These are phyloP conservation scores for Platyrinchus mystaceus DNA, from an alignment of 2,797 vertebrate species.

Conservation along the genomic window DNA sequence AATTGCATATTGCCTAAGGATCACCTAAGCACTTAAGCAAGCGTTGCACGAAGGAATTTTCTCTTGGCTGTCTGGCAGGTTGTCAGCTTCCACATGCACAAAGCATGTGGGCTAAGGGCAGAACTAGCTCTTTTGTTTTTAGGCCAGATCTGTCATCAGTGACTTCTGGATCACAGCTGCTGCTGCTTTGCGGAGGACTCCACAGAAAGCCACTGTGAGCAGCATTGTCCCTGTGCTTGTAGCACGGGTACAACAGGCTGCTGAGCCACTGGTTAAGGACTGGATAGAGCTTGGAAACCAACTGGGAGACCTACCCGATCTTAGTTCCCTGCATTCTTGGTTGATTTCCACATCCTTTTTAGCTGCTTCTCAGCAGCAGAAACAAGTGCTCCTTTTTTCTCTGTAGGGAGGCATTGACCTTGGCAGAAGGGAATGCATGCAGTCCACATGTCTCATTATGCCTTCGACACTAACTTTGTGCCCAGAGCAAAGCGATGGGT, in stretches of 20 bases:
- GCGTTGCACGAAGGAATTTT: slow-evolving; percentile 19
- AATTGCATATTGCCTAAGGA: slow-evolving; percentile 10
- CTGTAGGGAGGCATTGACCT: slow-evolving; percentile 17
- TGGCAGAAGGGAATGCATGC: not conserved
- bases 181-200: not conserved
- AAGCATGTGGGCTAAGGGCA: not conserved
- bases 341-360: slow-evolving; percentile 11
- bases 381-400: slow-evolving; percentile 24
- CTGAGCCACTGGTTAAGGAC: not conserved
- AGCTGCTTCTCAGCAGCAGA: not conserved
- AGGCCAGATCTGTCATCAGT: not conserved
- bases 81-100: not conserved
- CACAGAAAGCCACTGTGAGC: not conserved
- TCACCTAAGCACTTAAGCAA: not conserved
- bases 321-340: not conserved
- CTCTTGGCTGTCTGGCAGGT: not conserved
- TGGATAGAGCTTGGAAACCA: not conserved
- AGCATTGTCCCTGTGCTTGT: not conserved
- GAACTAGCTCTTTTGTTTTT: not conserved
- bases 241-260: not conserved
- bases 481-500: not conserved
- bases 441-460: slow-evolving; percentile 18
- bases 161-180: slow-evolving; percentile 4
- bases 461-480: slow-evolving; percentile 10
- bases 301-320: not conserved